A percentile compares a stretch with the other conserved stretches of the same genome.
phyloP scores from a whole-genome alignment of 1,140 invertebrate genomes.

The Catajapyx aquilonaris region DNA sequence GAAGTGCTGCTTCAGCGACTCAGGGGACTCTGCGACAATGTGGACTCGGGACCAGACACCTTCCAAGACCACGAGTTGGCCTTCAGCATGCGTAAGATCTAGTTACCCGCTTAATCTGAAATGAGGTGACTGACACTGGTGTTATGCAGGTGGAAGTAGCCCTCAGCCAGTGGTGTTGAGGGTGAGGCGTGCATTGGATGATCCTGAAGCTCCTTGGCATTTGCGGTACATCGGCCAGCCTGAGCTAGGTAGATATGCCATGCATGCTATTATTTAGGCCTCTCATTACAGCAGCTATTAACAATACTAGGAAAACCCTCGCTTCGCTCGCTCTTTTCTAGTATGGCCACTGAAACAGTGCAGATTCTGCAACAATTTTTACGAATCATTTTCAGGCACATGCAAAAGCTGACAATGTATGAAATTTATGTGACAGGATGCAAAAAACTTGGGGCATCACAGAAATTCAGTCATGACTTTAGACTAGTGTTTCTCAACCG shows the following conservation, averaged over 20 bases:
- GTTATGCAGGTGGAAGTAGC: slow-evolving; percentile 25
- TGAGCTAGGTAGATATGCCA: slow-evolving; percentile 51
- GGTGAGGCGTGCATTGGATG: slow-evolving; percentile 53
- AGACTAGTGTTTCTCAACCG: too few relatives aligned
- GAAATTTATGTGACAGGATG: too few relatives aligned
- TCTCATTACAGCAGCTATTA: too few relatives aligned
- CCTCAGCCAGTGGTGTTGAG: slow-evolving; percentile 39
- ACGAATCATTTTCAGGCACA: too few relatives aligned
- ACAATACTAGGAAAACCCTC: too few relatives aligned
- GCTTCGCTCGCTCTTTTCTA: too few relatives aligned
- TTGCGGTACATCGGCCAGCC: slow-evolving; percentile 74
- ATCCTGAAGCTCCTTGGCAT: slow-evolving; percentile 61
- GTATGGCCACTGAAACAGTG: too few relatives aligned
- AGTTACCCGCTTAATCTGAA: not conserved
- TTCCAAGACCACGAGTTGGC: slow-evolving; percentile 82
- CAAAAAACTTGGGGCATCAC: too few relatives aligned
- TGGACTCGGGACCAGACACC: slow-evolving; percentile 67
- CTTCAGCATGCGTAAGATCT: slow-evolving; percentile 45
- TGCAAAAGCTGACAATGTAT: too few relatives aligned
- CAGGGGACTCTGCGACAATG: slow-evolving; percentile 81
- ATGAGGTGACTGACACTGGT: not conserved
- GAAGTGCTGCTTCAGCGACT: slow-evolving; percentile 80
- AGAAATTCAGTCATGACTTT: too few relatives aligned
- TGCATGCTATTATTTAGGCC: too few relatives aligned
- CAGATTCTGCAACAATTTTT: too few relatives aligned